Percentiles rank a stretch among this genome's conserved stretches.
Evolutionary conservation across 2,888 invertebrate genomes (phyloP).

Genomic region (Cybosia mesomella): DNA sequence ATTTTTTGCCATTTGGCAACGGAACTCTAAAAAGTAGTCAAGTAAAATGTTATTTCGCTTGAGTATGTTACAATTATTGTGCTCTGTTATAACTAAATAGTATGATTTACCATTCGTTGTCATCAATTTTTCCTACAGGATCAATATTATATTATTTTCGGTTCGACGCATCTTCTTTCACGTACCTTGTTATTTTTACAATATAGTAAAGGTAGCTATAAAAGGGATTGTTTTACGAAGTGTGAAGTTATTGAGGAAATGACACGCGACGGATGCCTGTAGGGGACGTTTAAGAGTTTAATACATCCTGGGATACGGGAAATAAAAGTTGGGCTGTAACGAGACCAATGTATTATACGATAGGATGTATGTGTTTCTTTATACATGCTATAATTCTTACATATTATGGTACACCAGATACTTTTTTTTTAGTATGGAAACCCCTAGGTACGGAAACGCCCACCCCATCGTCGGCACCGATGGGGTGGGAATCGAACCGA

Average conservation of each 20-base stretch:
- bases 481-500: too few species aligned
- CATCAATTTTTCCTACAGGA: slow-evolving; percentile 7
- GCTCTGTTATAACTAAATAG: not conserved
- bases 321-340: not conserved
- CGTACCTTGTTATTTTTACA: slow-evolving; percentile 32
- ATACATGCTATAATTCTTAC: not conserved
- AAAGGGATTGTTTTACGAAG: slow-evolving; percentile 55
- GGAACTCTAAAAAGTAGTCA: too few species aligned
- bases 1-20: too few species aligned
- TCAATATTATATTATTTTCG: slow-evolving; percentile 9
- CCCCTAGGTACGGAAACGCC: too few species aligned
- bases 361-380: not conserved
- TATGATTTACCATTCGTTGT: not conserved
- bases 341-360: not conserved
- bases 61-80: not conserved
- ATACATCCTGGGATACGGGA: not conserved
- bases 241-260: slow-evolving; percentile 34
- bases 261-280: not conserved
- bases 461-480: too few species aligned
- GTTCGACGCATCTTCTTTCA: slow-evolving; percentile 5
- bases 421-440: too few species aligned
- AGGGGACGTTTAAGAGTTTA: slow-evolving; percentile 3
- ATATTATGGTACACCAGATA: not conserved
- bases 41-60: too few species aligned
- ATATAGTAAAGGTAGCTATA: slow-evolving; percentile 45